These are phyloP conservation scores for Eupristina koningsbergeri DNA, from an alignment of 1,140 invertebrate species.

Conservation along the genomic window DNA sequence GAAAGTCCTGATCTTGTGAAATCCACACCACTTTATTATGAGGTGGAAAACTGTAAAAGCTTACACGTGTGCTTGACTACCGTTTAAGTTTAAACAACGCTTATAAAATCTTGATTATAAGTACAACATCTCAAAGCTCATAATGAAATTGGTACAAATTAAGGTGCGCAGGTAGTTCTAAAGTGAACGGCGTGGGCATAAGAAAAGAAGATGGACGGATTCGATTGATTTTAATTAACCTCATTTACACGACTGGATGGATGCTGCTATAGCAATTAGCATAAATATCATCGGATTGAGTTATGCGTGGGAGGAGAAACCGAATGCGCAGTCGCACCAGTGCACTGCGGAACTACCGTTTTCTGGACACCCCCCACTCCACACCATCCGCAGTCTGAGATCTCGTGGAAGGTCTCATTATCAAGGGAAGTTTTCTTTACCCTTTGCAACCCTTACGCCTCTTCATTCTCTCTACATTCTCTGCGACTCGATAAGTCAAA, in stretches of 20 bases:
- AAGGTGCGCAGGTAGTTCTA: slow-evolving; percentile 55
- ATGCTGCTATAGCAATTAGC: slow-evolving; percentile 43
- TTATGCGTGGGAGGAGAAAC: too few species aligned
- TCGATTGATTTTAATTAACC: slow-evolving; percentile 64
- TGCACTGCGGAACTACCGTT: too few species aligned
- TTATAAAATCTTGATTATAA: too few species aligned
- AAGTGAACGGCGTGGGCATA: too few species aligned
- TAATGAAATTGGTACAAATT: background rate
- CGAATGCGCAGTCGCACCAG: too few species aligned
- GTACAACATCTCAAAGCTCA: background rate
- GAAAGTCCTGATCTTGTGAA: background rate
- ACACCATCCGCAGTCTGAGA: too few species aligned
- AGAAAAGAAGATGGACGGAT: background rate
- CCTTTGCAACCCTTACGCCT: too few species aligned
- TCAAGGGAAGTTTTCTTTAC: too few species aligned
- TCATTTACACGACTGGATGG: slow-evolving; percentile 68
- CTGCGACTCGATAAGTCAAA: too few species aligned
- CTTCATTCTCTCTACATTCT: too few species aligned
- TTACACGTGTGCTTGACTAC: background rate
- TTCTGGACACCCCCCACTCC: too few species aligned
- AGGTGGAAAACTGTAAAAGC: background rate
- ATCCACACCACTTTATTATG: background rate
- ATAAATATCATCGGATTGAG: background rate
- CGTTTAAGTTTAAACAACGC: background rate
- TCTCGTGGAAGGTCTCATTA: too few species aligned